phyloP scores from a whole-genome alignment of 2,797 vertebrate species.

The Phrynocephalus forsythii region DNA sequence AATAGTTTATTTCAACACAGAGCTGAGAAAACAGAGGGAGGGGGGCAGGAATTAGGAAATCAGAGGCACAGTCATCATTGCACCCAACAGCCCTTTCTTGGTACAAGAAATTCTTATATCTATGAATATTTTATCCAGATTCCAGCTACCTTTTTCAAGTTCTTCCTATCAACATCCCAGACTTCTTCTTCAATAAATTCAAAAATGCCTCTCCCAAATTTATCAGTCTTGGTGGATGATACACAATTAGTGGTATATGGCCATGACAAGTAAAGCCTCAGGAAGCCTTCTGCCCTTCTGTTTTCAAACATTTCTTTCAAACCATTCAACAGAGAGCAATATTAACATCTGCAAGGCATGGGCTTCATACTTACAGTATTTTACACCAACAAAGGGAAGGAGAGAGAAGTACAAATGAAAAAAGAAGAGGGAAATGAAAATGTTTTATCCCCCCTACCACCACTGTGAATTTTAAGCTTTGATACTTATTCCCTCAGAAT shows the following conservation, averaged over 20 bases:
- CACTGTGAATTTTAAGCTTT: constrained; percentile 60
- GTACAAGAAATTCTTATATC: constrained; percentile 64
- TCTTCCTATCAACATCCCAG: constrained; percentile 73
- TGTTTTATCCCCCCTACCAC: constrained; percentile 44
- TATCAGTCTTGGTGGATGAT: constrained; percentile 64
- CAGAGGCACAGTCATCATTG: constrained; percentile 73
- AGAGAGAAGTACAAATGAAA: constrained; percentile 3
- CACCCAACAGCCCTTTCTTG: constrained; percentile 68
- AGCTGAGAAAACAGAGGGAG: constrained; percentile 60
- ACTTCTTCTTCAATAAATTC: constrained; percentile 73
- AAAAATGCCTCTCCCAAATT: constrained; percentile 62
- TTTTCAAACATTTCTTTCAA: constrained; percentile 53
- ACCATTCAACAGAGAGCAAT: constrained; percentile 66
- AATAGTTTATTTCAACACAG: constrained; percentile 80
- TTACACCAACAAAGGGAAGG: constrained; percentile 58
- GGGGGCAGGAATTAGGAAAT: constrained; percentile 76
- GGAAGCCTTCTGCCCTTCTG: constrained; percentile 63
- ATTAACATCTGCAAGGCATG: constrained; percentile 65
- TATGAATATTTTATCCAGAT: constrained; percentile 75
- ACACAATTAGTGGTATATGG: constrained; percentile 60
- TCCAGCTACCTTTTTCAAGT: constrained; percentile 74
- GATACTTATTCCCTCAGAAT: constrained; percentile 41
- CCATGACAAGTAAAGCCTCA: constrained; percentile 64
- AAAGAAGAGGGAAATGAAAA: background rate
- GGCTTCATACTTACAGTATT: constrained; percentile 62